Base-by-base conservation (phyloP, 53 echinoderm and acorn worm species). In the Stichopus horrens region DNA sequence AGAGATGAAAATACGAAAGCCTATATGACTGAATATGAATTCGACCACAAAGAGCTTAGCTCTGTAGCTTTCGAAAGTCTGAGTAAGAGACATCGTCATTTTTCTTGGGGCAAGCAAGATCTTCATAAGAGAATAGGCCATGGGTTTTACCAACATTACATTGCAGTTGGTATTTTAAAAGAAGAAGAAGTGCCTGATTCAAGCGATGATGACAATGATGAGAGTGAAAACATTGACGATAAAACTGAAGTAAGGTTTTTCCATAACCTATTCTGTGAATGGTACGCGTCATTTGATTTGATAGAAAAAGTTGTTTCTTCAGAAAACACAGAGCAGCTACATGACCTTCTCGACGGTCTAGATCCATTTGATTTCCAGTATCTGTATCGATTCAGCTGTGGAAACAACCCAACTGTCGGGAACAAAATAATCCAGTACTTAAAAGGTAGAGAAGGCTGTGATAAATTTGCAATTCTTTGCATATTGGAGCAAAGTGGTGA, bases 241-340 rank as follows among this genome's bases (percentile, higher is more conserved):
- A 52, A 77, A 52, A 77, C 52, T 20, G 55, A 77, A 52, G 77
- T 77, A 23, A 77, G 77, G 77, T 77, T 77, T 51, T 77, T 23
- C 51, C 77, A 77, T 77, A 77, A 77, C 14, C 52, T 77, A 14
- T 77, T 77, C 52, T 77, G 77, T 77, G 77, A 77, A 52, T 77
- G 77, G 77, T 77, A 77, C 52, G 77, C 77, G 6, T 22, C 77
- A 23, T 52, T 23, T 77, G 21, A 77, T 7, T 6, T 77, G 5
- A 16, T 52, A 52, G 16, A 37, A 5, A 22, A 23, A 16, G 23
- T 65, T 9, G 9, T 52, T 7, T 52, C 21, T 16, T 4, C 21
- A 7, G 51, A 52, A 16, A 5, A 20, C 5, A 52, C 14, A 23
- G 77, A 23, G 16, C 14, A 22, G 16, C 16, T 77, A 52, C 14